These are phyloP conservation scores for Corythoichthys haematopterus DNA, from an alignment of 2,113 vertebrate genomes.

Conservation along the genomic window DNA sequence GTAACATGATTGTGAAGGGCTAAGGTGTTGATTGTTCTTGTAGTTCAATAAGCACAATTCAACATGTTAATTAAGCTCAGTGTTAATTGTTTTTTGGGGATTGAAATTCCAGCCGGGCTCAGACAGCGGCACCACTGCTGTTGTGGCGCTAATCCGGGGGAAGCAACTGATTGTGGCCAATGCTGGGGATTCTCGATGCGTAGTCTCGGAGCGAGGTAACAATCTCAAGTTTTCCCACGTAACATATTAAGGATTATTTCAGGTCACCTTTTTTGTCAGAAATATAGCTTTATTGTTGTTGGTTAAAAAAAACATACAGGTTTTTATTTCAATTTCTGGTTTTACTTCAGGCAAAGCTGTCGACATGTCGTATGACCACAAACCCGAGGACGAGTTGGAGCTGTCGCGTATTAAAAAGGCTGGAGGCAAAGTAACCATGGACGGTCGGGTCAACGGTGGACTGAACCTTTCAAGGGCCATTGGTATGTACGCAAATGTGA, in stretches of 20 bases:
- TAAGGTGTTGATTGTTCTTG: background rate
- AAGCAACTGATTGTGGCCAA: conserved; percentile 97
- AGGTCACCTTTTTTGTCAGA: background rate
- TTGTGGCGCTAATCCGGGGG: conserved; percentile 91
- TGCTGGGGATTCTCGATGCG: conserved; percentile 94
- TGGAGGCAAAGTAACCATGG: conserved; percentile 97
- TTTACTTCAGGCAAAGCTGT: conserved; percentile 78
- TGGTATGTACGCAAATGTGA: conserved; percentile 62
- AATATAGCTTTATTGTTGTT: background rate
- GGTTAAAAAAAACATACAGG: background rate
- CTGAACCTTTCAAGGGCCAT: conserved; percentile 97
- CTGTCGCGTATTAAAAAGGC: conserved; percentile 94
- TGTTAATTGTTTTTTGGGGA: background rate
- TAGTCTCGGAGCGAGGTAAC: conserved; percentile 83
- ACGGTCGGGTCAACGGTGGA: conserved; percentile 92
- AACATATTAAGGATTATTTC: background rate
- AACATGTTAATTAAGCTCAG: background rate
- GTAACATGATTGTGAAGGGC: background rate
- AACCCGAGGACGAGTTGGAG: conserved; percentile 94
- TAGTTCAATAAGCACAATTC: background rate
- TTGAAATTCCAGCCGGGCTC: conserved; percentile 80
- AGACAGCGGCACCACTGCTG: conserved; percentile 94
- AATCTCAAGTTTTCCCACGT: background rate
- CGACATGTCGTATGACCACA: conserved; percentile 98
- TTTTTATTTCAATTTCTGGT: background rate